phyloP scores from a whole-genome alignment of 1,140 invertebrate genomes.

The Drosophila nigrodunni region DNA sequence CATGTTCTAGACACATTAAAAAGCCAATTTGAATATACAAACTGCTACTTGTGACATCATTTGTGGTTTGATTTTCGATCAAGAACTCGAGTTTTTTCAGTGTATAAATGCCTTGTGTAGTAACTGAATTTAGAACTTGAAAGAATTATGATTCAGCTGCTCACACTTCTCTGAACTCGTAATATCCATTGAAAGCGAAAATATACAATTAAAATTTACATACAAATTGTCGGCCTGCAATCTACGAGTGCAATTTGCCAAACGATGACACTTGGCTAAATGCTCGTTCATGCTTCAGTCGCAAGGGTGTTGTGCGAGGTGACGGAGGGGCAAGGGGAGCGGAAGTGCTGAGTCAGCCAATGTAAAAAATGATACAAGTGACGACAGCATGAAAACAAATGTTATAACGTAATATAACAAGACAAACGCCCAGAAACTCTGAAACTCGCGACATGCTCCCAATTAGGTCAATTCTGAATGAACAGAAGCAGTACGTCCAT shows the following conservation, averaged over 20 bases:
- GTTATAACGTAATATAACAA: slow-evolving; percentile 31
- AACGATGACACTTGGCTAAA: slow-evolving; percentile 47
- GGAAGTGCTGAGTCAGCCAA: slow-evolving; percentile 41
- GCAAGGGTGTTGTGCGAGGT: not conserved
- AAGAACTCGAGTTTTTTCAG: too few relatives aligned
- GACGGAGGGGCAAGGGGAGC: not conserved
- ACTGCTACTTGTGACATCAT: too few relatives aligned
- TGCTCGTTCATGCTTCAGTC: slow-evolving; percentile 10
- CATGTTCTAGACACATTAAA: too few relatives aligned
- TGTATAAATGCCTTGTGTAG: slow-evolving; percentile 1
- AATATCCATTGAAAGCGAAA: slow-evolving; percentile 36
- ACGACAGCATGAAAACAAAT: slow-evolving; percentile 43
- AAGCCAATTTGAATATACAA: too few relatives aligned
- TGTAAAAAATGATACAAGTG: slow-evolving; percentile 16
- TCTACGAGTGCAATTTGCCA: slow-evolving; percentile 21
- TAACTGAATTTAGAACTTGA: slow-evolving; percentile 18
- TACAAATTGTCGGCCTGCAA: slow-evolving; percentile 34
- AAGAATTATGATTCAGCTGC: slow-evolving; percentile 25
- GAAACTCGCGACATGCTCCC: slow-evolving; percentile 30
- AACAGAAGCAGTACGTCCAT: slow-evolving; percentile 5
- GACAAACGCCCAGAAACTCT: slow-evolving; percentile 21
- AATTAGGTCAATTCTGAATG: slow-evolving; percentile 71
- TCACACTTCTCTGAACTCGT: slow-evolving; percentile 13
- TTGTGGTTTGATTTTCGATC: too few relatives aligned
- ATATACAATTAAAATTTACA: slow-evolving; percentile 48